Base-by-base conservation (phyloP, 2,888 invertebrate genomes). In the Sinodicranocentrus sp. region DNA sequence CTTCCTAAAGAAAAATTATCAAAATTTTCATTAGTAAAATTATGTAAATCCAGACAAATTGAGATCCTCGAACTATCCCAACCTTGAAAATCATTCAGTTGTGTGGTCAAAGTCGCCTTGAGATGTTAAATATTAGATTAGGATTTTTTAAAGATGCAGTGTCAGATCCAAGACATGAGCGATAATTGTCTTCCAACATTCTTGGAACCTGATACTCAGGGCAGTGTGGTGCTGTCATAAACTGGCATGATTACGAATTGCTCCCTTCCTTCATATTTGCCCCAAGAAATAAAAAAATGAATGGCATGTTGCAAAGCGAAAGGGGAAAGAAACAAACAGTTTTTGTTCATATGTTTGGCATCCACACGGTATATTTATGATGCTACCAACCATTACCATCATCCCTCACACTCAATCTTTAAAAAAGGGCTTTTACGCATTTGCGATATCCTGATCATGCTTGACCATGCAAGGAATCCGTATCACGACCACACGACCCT, bases 141-240 rank as follows among this genome's bases (percentile, higher is more conserved):
- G 2, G 17, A 48, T 17, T 52, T 52, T 48, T 48, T 48, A 2
- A 48, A 17, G 19, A 52, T 17, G 52, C n/a, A 17, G 19, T 2
- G 19, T n/a, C n/a, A 52, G 2, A 33, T 8, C 19, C 19, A 52
- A 52, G 17, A 17, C 17, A n/a, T 17, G 8, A 17, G 52, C 3
- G 57, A 25, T 57, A 57, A 57, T 15, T 23, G 3, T 28, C 33
- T 63, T 28, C 17, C 63, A 28, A 15, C 28, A 10, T 33, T 19
- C 17, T 33, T n/a, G 28, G 57, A 57, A 57, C 57, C 13, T 57
- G 57, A 57, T 25, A 57, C 57, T 23, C 25, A 13, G 57, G 25
- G 33, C 61, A 33, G 33, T 63, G 63, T 63, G 63, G 28, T 63
- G 63, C 33, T 23, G 57, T 57, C 57, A 63, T 10, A 63, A 54